A percentile compares a stretch with the other conserved stretches of the same genome.
Evolutionary conservation across 2,113 vertebrate genomes (phyloP).

Genomic region (Brachyhypopomus gauderio): DNA sequence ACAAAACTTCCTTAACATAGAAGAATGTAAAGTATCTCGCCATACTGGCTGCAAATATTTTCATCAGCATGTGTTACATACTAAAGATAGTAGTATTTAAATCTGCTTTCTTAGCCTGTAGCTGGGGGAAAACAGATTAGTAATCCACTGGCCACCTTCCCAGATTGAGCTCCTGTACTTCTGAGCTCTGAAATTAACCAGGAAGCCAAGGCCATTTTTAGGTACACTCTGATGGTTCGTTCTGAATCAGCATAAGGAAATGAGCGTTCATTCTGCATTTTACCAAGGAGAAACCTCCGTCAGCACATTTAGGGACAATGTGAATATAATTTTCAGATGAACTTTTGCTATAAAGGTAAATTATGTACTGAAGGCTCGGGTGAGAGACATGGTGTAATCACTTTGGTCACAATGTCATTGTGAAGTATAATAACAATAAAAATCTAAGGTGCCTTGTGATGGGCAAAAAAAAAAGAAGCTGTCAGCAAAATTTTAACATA

Average conservation of each 20-base stretch:
- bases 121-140: background rate
- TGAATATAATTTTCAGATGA: background rate
- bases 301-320: background rate
- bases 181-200: conserved; percentile 2
- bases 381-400: background rate
- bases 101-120: background rate
- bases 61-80: background rate
- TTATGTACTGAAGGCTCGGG: background rate
- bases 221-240: conserved; percentile 10
- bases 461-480: background rate
- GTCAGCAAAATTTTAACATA: background rate
- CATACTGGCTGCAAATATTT: background rate
- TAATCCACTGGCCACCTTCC: background rate
- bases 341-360: background rate
- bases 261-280: background rate
- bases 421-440: background rate
- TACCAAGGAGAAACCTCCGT: background rate
- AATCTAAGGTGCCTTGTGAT: background rate
- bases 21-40: too few species aligned
- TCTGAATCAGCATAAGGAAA: conserved; percentile 5
- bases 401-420: background rate
- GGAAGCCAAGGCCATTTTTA: conserved; percentile 12
- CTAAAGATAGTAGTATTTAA: background rate
- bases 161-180: background rate
- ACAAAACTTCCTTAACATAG: too few species aligned